phyloP scores from a whole-genome alignment of 2,888 invertebrate species.

The Drosophila rellima region DNA sequence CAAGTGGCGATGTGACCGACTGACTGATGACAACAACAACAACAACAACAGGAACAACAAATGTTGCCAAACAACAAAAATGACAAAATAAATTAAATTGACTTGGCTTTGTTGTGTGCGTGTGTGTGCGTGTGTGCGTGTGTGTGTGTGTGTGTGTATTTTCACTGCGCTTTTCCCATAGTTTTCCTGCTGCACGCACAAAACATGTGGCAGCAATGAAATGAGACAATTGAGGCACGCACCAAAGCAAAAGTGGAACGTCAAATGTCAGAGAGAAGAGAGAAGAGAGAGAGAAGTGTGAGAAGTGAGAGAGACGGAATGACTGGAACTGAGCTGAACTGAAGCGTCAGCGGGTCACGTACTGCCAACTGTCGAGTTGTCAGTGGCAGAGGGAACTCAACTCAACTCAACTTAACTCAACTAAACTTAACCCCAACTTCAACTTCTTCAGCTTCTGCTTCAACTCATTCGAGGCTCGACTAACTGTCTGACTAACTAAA shows the following conservation, averaged over 20 bases:
- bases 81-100: conserved; percentile 79
- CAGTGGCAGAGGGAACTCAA: conserved; percentile 14
- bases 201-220: conserved; percentile 56
- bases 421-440: conserved; percentile 21
- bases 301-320: not conserved
- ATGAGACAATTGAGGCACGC: conserved; percentile 74
- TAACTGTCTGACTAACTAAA: conserved; percentile 42
- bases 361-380: conserved; percentile 50
- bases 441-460: conserved; percentile 28
- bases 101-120: conserved; percentile 61
- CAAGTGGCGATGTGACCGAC: conserved; percentile 26
- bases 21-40: conserved; percentile 39
- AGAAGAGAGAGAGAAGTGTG: not conserved
- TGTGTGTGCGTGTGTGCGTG: conserved; percentile 4
- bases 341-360: conserved; percentile 43
- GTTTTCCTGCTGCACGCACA: conserved; percentile 61
- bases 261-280: conserved; percentile 52
- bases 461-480: conserved; percentile 60
- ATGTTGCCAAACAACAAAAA: conserved; percentile 69
- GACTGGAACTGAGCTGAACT: not conserved
- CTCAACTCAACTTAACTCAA: conserved; percentile 22
- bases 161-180: conserved; percentile 58
- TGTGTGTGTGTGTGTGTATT: conserved; percentile 22
- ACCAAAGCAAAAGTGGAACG: conserved; percentile 45
- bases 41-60: conserved; percentile 37